These are phyloP conservation scores for Euwallacea fornicatus DNA, from an alignment of 1,140 invertebrate species.

Conservation along the genomic window DNA sequence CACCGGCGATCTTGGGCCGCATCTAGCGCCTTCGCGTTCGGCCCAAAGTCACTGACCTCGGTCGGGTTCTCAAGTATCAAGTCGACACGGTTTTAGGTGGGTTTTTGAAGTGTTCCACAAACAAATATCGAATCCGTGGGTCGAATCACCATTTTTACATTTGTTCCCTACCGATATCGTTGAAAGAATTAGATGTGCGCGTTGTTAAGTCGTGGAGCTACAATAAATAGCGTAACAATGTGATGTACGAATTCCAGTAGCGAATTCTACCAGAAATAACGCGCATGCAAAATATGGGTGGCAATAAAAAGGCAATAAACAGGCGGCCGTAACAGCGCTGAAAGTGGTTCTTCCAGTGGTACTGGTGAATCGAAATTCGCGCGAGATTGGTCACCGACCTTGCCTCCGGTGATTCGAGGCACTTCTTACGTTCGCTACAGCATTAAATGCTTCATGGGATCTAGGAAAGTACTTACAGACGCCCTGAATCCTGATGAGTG, in stretches of 20 bases:
- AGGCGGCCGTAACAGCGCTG: background rate
- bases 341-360: slow-evolving; percentile 18
- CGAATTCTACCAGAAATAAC: slow-evolving; percentile 2
- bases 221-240: no score
- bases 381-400: slow-evolving; percentile 30
- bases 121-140: slow-evolving; percentile 1
- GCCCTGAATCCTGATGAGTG: no score
- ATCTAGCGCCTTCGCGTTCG: background rate
- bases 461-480: background rate
- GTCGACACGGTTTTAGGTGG: slow-evolving; percentile 9
- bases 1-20: no score
- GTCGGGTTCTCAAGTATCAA: background rate
- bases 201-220: background rate
- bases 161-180: background rate
- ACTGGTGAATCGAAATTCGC: slow-evolving; percentile 18
- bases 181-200: background rate
- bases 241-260: slow-evolving; percentile 9
- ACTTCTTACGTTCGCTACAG: background rate
- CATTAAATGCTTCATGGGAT: background rate
- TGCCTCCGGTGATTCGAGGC: background rate
- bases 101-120: slow-evolving; percentile 18
- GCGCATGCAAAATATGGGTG: slow-evolving; percentile 2
- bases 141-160: background rate
- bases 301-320: slow-evolving; percentile 10
- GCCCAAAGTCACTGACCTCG: background rate